These are phyloP conservation scores for Mobula hypostoma DNA, from an alignment of 2,113 vertebrate species.

Conservation along the genomic window DNA sequence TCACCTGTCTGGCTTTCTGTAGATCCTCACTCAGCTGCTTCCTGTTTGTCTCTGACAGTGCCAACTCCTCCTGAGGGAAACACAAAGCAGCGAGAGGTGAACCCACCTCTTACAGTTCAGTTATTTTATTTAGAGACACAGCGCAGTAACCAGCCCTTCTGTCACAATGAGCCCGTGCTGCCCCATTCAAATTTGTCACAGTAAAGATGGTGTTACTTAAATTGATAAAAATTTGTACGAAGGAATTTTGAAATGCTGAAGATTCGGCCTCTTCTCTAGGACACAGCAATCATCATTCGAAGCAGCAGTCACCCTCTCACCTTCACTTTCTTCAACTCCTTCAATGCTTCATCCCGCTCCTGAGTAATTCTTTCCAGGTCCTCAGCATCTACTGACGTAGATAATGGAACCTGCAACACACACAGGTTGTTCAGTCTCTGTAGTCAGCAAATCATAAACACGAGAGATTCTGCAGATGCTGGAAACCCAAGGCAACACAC, in stretches of 20 bases:
- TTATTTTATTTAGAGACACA: too few relatives aligned
- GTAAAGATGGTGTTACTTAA: neutral
- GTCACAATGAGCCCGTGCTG: too few relatives aligned
- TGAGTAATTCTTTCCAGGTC: slow-evolving; percentile 67
- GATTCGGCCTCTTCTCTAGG: neutral
- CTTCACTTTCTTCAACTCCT: slow-evolving; percentile 73
- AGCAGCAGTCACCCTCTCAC: slow-evolving; percentile 49
- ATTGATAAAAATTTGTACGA: neutral
- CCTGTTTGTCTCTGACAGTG: slow-evolving; percentile 65
- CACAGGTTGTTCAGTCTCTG: neutral
- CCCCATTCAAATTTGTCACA: neutral
- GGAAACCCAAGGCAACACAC: too few relatives aligned
- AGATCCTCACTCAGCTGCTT: slow-evolving; percentile 71
- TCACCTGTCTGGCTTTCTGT: slow-evolving; percentile 68
- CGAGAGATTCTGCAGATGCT: too few relatives aligned
- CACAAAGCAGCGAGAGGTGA: too few relatives aligned
- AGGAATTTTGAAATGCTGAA: neutral
- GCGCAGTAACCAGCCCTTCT: too few relatives aligned
- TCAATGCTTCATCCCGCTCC: slow-evolving; percentile 72
- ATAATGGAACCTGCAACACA: slow-evolving; percentile 54
- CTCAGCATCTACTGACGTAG: slow-evolving; percentile 61
- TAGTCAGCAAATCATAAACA: neutral
- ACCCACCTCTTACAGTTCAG: too few relatives aligned
- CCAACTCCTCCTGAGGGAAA: slow-evolving; percentile 64
- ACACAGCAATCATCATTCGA: neutral